phyloP scores from a whole-genome alignment of 2,888 invertebrate genomes.

The Eulithis testata region DNA sequence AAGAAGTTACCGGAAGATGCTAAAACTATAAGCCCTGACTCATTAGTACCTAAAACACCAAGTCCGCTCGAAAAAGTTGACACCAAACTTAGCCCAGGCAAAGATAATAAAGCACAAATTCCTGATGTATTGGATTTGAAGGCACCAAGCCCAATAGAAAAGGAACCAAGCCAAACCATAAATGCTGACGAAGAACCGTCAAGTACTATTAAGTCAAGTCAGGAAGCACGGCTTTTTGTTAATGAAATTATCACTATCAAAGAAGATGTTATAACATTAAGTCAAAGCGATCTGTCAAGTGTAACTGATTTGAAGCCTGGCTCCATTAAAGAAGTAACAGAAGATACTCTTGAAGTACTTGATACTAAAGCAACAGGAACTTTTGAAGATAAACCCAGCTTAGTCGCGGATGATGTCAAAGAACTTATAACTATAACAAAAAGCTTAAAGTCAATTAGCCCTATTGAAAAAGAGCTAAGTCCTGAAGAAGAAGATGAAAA shows the following conservation, averaged over 20 bases:
- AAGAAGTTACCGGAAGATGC: slow-evolving; percentile 8
- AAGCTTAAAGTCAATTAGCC: not conserved
- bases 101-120: not conserved
- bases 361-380: not conserved
- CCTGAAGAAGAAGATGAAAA: slow-evolving; percentile 33
- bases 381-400: slow-evolving; percentile 13
- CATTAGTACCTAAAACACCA: not conserved
- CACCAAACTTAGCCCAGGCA: not conserved
- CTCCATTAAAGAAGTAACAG: not conserved
- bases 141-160: slow-evolving; percentile 13
- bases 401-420: not conserved
- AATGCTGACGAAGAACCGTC: not conserved
- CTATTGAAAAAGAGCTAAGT: slow-evolving; percentile 20
- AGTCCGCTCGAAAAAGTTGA: not conserved
- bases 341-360: not conserved
- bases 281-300: not conserved
- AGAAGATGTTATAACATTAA: not conserved
- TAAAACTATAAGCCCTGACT: slow-evolving; percentile 11
- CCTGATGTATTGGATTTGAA: slow-evolving; percentile 17
- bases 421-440: not conserved
- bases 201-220: not conserved
- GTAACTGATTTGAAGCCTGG: not conserved
- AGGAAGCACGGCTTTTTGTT: not conserved
- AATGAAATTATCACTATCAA: not conserved
- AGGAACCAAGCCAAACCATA: slow-evolving; percentile 11